A percentile compares a stretch with the other conserved stretches of the same genome.
phyloP scores from a whole-genome alignment of 2,797 vertebrate genomes.

The Coccyzus lansbergi region DNA sequence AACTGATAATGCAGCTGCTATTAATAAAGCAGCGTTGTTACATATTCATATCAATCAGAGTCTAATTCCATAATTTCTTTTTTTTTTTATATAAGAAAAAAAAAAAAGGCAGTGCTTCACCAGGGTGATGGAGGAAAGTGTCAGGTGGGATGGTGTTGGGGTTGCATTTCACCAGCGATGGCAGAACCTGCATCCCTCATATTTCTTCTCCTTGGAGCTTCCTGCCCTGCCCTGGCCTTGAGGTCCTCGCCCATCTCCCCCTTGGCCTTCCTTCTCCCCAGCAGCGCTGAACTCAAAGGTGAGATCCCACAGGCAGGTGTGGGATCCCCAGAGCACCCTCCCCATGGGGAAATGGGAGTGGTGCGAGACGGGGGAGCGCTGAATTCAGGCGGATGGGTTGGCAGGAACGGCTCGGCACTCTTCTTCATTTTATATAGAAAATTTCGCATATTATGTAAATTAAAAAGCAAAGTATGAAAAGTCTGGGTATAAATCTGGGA shows the following conservation, averaged over 20 bases:
- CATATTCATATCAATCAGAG: conserved; percentile 72
- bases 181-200: background rate
- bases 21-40: conserved; percentile 73
- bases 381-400: background rate
- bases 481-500: conserved; percentile 28
- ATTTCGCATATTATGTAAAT: conserved; percentile 47
- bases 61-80: conserved; percentile 49
- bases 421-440: background rate
- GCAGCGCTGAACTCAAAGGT: background rate
- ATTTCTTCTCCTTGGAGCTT: background rate
- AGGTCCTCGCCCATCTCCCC: background rate
- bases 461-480: conserved; percentile 17
- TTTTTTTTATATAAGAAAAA: background rate
- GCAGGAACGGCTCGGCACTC: background rate
- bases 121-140: background rate
- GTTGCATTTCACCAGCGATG: background rate
- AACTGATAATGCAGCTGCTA: conserved; percentile 71
- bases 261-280: background rate
- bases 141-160: background rate
- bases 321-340: background rate
- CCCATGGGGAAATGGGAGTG: background rate
- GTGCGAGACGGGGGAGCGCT: background rate
- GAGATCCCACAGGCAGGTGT: background rate
- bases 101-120: background rate
- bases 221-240: background rate